Percentiles rank a stretch among this genome's conserved stretches.
Evolutionary conservation across 2,797 vertebrate species (phyloP).

Genomic region (Catharus ustulatus): DNA sequence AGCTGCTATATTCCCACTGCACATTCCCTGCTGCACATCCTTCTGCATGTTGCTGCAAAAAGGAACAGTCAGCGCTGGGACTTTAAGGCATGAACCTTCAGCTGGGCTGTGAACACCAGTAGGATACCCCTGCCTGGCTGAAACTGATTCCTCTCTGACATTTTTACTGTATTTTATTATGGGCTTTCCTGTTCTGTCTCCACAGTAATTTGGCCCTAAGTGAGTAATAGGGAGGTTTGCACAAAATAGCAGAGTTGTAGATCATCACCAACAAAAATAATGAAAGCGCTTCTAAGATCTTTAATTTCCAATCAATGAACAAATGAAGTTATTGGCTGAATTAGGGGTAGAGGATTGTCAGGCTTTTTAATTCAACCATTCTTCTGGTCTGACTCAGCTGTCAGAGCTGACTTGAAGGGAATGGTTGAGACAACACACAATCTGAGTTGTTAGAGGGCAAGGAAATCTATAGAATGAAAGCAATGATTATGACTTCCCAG

Average conservation of each 20-base stretch:
- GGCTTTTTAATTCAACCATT: slow-evolving; percentile 49
- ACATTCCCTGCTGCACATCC: background rate
- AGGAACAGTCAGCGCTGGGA: background rate
- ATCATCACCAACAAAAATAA: slow-evolving; percentile 7
- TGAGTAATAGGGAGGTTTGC: slow-evolving; percentile 15
- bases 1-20: background rate
- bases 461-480: slow-evolving; percentile 68
- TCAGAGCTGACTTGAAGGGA: slow-evolving; percentile 52
- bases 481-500: slow-evolving; percentile 58
- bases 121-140: background rate
- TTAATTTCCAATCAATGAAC: slow-evolving; percentile 57
- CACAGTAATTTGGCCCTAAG: background rate
- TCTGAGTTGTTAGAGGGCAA: slow-evolving; percentile 60
- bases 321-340: slow-evolving; percentile 57
- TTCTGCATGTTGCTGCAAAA: background rate
- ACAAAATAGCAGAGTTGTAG: background rate
- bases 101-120: background rate
- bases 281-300: slow-evolving; percentile 18
- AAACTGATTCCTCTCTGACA: background rate
- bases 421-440: slow-evolving; percentile 55
- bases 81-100: background rate
- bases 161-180: background rate
- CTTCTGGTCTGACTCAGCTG: slow-evolving; percentile 66
- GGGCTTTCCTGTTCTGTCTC: background rate
- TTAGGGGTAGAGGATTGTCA: slow-evolving; percentile 36